Base-by-base conservation (phyloP, 1,140 invertebrate genomes). In the Argopecten irradians region DNA sequence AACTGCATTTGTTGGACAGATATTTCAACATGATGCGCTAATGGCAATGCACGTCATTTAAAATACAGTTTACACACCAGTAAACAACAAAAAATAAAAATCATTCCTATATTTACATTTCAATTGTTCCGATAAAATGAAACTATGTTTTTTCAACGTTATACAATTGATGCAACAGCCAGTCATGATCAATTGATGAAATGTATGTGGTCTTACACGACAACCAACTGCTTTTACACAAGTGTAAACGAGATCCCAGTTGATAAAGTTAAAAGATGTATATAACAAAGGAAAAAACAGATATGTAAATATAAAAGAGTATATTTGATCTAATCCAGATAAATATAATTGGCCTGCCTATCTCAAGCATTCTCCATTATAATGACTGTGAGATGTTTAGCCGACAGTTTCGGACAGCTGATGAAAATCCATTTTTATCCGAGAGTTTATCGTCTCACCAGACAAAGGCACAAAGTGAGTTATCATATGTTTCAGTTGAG, bases 361-460 rank as follows among this genome's bases (percentile, higher is more conserved):
- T 86, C 28, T 22, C 34, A 33, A 86, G 35, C 22, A 32, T 82
- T 82, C 46, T 86, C 19, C 86, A 86, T 34, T 8, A 34, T n/a
- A 55, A 86, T 35, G 86, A 86, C 55, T 28, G 34, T 13, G 86
- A 35, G 16, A 34, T 46, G 13, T 86, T 86, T 82, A 82, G 55
- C 14, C 55, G 13, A 71, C 86, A 86, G 86, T 43, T 86, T 71
- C 55, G 28, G 55, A 71, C 11, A 11, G 55, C 22, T 28, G 55
- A 71, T 28, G n/a, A 71, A 71, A n/a, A 71, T 71, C 22, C 16
- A 7, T 71, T 28, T 28, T 28, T 71, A 16, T 28, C 22, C 11
- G n/a, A 71, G 22, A 28, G 55, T n/a, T 3, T 71, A n/a, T n/a
- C 55, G 28, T 28, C 55, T 71, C 22, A 71, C 22, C 55, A 28